Evolutionary conservation across 2,797 vertebrate genomes (phyloP), one percentile per base, ranked within the genome.

Genomic region (Chiloscyllium punctatum): DNA sequence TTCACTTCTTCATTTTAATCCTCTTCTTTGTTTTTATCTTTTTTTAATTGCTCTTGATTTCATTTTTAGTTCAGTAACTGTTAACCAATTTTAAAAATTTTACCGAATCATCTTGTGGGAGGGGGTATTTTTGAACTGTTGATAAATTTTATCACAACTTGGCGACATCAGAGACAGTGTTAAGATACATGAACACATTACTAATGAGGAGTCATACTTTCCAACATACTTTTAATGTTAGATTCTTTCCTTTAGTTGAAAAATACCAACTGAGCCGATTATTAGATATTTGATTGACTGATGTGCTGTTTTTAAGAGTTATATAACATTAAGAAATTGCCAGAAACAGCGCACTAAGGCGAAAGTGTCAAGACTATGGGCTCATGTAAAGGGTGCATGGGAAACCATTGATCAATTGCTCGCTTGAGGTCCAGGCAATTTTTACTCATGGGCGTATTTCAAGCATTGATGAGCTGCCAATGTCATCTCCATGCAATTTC

Each of bases 1-100:
- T 30, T 91, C 88, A 91, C 88, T 91, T 91, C 88, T 91, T 91
- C 57, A 91, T 91, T 91, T 66, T 66, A 23, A 23, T 84, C 82
- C 42, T 91, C 33, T 62, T 62, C 88, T 91, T 91, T 21, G 53
- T n/a, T 30, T 57, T 91, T 57, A 66, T 66, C 9, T 91, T 33
- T 91, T 62, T 62, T 33, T 16, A 57, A 57, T 16, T 90, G 53
- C 9, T 13, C 33, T 62, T 91, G 57, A 91, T 91, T 66, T 91
- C 88, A n/a, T 66, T 91, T 66, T 91, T 62, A 91, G 88, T 91
- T 90, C 53, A 62, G 13, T 57, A 16, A 37, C 74, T 79, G 48
- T 91, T 57, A 21, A 18, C 88, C 57, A 16, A 62, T 91, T 91
- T 91, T 21, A 5, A 1, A 91, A n/a, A 33, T n/a, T 66, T 91